These are phyloP conservation scores for Cosmorhoe ocellata DNA, from an alignment of 2,888 invertebrate genomes.

Conservation along the genomic window DNA sequence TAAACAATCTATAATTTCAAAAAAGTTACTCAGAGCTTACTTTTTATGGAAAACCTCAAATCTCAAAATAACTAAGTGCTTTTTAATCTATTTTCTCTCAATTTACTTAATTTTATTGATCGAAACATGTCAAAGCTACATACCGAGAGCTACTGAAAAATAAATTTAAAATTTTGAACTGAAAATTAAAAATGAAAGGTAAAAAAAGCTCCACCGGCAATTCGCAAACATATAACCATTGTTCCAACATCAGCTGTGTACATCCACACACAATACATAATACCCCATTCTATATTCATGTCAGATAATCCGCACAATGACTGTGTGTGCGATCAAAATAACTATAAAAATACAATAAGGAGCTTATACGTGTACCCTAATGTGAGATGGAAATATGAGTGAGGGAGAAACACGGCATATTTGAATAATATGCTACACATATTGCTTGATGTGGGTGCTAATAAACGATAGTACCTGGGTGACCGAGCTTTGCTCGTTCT, in stretches of 20 bases:
- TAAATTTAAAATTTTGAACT: not conserved
- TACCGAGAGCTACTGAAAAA: too few relatives aligned
- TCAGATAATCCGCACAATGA: constrained; percentile 54
- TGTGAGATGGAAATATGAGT: constrained; percentile 45
- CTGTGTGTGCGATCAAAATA: constrained; percentile 75
- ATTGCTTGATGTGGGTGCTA: too few relatives aligned
- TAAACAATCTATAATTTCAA: too few relatives aligned
- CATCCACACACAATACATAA: constrained; percentile 65
- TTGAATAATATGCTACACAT: not conserved
- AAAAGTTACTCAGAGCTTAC: too few relatives aligned
- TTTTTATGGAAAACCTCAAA: too few relatives aligned
- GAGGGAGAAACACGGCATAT: not conserved
- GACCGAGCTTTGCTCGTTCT: too few relatives aligned
- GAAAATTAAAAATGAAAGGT: constrained; percentile 56
- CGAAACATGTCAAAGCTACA: too few relatives aligned
- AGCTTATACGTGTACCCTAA: constrained; percentile 75
- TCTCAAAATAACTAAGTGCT: too few relatives aligned
- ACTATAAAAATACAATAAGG: constrained; percentile 82
- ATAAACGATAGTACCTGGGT: too few relatives aligned
- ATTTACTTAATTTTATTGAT: too few relatives aligned
- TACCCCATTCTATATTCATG: constrained; percentile 72
- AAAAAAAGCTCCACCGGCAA: constrained; percentile 64
- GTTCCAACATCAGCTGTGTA: constrained; percentile 77
- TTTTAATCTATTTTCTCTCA: too few relatives aligned
- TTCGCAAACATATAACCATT: constrained; percentile 63